Evolutionary conservation across 2,797 vertebrate species (phyloP).

Genomic region (Amphiprion clarkii): DNA sequence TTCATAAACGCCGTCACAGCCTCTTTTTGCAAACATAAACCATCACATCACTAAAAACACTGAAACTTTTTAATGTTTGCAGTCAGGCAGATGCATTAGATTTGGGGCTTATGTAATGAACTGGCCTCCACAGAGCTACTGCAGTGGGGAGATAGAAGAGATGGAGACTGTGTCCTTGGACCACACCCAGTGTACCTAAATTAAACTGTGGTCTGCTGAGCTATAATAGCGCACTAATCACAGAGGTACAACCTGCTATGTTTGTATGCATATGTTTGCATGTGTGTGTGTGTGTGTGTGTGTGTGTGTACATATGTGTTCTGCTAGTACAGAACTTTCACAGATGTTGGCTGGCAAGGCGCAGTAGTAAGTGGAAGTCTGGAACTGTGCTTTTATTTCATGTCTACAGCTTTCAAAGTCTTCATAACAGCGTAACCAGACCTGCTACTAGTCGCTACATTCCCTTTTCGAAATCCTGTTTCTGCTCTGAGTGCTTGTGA

Average conservation of each 20-base stretch:
- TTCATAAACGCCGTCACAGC: background rate
- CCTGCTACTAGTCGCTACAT: background rate
- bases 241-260: constrained; percentile 47
- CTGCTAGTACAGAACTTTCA: constrained; percentile 17
- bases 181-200: constrained; percentile 73
- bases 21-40: background rate
- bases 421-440: too few species aligned
- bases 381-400: background rate
- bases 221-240: constrained; percentile 69
- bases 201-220: constrained; percentile 60
- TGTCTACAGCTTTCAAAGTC: constrained; percentile 6
- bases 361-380: background rate
- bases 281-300: constrained; percentile 12
- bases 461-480: background rate
- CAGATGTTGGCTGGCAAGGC: constrained; percentile 24
- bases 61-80: background rate
- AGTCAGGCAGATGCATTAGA: background rate
- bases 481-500: background rate
- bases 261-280: constrained; percentile 34
- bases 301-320: constrained; percentile 16
- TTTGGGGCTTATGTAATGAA: constrained; percentile 25
- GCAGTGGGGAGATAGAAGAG: constrained; percentile 22
- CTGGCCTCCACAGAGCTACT: background rate
- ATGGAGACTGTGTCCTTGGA: constrained; percentile 54
- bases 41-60: background rate